Base-by-base conservation (phyloP, 2,888 invertebrate genomes). In the Tyria jacobaeae region DNA sequence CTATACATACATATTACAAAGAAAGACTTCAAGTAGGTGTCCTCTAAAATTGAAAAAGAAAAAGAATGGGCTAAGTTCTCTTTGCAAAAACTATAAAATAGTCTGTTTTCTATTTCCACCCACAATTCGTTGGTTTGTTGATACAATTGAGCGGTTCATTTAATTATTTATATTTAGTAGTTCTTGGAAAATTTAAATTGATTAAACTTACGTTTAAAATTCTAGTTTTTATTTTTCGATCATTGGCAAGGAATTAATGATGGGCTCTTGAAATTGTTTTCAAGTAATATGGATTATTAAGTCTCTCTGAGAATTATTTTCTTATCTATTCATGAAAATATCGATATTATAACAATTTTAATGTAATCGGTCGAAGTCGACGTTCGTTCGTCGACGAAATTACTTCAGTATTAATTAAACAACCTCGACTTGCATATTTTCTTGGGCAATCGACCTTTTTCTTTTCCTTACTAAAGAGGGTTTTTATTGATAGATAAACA, bases 51-150 rank as follows among this genome's bases (percentile, higher is more conserved):
- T 6, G 17, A 27, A 21, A 39, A 60, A 39, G 47, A 34, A 39
- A 37, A 24, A n/a, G 47, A 35, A 48, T 51, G 41, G 34, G 35
- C 31, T 31, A 52, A 55, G 39, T 49, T 62, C 37, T 27, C 17
- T 21, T 35, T 44, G 21, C 44, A 21, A 24, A 37, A 51, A 63
- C 15, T 55, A 31, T 21, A 47, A 54, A 62, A 55, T 66, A 60
- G 58, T 60, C 35, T 60, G 49, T 60, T 58, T 64, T 60, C 49
- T 34, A 59, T 54, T 55, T 47, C 44, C 55, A 51, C 55, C 55
- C 55, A 59, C 55, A 6, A 57, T 24, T 37, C 17, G n/a, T 24
- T 39, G 41, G 41, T 55, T 34, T 55, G 58, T 59, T 59, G 58
- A 58, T 58, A 54, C 37, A 50, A 49, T 10, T 49, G 54, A 54